Evolutionary conservation across 2,888 invertebrate species (phyloP).

Genomic region (Drosophila tanythrix): DNA sequence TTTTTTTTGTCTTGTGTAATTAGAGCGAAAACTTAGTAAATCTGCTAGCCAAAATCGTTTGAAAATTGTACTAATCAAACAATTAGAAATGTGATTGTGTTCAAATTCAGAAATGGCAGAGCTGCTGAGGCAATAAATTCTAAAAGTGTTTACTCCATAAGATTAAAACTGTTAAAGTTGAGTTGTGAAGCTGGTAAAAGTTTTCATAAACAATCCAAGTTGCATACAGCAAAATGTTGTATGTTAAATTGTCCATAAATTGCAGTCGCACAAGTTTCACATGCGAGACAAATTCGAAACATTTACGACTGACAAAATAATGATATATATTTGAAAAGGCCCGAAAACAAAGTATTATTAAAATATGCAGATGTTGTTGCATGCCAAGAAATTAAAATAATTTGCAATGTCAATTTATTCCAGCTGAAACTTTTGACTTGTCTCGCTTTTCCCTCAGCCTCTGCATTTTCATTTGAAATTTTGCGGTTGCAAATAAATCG

Average conservation of each 20-base stretch:
- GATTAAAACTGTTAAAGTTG: background rate
- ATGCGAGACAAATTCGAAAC: background rate
- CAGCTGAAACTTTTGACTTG: background rate
- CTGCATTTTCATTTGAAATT: constrained; percentile 6
- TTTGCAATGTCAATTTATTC: background rate
- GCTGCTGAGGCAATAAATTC: background rate
- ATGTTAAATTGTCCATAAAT: background rate
- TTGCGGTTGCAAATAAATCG: constrained; percentile 23
- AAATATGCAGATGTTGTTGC: background rate
- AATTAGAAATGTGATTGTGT: constrained; percentile 19
- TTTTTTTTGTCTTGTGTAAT: constrained; percentile 35
- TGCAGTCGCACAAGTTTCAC: background rate
- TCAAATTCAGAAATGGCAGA: background rate
- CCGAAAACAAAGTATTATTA: background rate
- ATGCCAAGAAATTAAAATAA: background rate
- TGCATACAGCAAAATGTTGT: background rate
- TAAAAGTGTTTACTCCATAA: background rate
- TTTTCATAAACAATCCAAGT: background rate
- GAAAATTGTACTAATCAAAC: constrained; percentile 12
- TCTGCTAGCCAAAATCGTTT: constrained; percentile 7
- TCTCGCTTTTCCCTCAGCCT: background rate
- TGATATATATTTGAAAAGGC: background rate
- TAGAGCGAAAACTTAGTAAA: constrained; percentile 12
- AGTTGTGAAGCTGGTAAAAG: background rate
- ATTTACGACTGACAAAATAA: background rate